A percentile compares a stretch with the other conserved stretches of the same genome.
Evolutionary conservation across 2,113 vertebrate species (phyloP).

Genomic region (Chaenocephalus aceratus): DNA sequence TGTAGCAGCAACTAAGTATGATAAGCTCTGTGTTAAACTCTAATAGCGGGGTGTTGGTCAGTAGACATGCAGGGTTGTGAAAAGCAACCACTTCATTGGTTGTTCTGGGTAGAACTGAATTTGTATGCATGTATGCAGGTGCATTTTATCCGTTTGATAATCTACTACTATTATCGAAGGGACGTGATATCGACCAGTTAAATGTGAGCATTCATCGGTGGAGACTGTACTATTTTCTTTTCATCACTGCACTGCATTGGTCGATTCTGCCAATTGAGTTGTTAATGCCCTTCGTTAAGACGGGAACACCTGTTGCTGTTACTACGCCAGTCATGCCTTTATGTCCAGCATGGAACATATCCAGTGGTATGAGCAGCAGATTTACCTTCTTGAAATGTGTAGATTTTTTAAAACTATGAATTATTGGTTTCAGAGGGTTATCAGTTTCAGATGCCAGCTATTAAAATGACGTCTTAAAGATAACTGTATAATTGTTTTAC

Average conservation of each 20-base stretch:
- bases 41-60: conserved; percentile 9
- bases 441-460: not conserved
- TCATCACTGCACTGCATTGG: not conserved
- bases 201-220: conserved; percentile 22
- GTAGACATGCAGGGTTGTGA: not conserved
- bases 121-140: conserved; percentile 6
- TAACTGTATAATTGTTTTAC: not conserved
- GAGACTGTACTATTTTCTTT: not conserved
- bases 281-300: not conserved
- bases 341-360: not conserved
- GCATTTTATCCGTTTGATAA: conserved; percentile 33
- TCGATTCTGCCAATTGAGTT: not conserved
- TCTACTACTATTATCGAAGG: conserved; percentile 44
- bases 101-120: conserved; percentile 9
- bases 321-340: not conserved
- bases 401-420: not conserved
- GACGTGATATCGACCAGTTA: conserved; percentile 37
- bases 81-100: not conserved
- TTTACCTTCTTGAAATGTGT: not conserved
- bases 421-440: not conserved
- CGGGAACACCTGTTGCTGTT: not conserved
- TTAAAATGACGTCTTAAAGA: not conserved
- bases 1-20: not conserved
- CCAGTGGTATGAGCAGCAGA: not conserved
- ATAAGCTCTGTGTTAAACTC: conserved; percentile 37